These are phyloP conservation scores for Calameuta filiformis DNA, from an alignment of 2,888 invertebrate species.

Conservation along the genomic window DNA sequence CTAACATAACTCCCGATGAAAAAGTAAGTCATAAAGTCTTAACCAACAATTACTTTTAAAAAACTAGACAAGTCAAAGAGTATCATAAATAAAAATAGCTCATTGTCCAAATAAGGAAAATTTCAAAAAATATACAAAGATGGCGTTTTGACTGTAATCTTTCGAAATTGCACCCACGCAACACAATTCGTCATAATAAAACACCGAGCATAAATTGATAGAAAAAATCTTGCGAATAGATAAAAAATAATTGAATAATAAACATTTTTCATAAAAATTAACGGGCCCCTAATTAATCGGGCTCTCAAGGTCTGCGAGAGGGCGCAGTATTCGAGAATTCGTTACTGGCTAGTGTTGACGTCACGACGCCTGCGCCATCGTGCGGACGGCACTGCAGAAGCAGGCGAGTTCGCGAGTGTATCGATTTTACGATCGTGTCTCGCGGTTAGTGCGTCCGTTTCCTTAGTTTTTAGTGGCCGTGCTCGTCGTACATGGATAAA, in stretches of 20 bases:
- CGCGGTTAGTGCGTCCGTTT: slow-evolving; percentile 64
- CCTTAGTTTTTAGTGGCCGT: slow-evolving; percentile 73
- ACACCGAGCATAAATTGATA: neutral
- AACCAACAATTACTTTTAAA: neutral
- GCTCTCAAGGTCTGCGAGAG: neutral
- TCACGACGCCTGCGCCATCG: slow-evolving; percentile 69
- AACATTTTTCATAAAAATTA: neutral
- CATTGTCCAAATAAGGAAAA: neutral
- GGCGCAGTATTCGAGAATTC: neutral
- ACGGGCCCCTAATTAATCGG: neutral
- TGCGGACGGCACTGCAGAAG: slow-evolving; percentile 73
- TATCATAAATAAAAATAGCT: neutral
- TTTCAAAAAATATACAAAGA: neutral
- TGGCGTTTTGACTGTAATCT: neutral
- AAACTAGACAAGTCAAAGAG: neutral
- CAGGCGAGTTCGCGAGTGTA: slow-evolving; percentile 74
- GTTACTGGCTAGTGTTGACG: slow-evolving; percentile 49
- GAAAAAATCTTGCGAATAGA: neutral
- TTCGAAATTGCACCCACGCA: neutral
- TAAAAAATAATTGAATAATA: neutral
- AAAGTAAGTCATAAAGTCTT: neutral
- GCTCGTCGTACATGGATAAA: slow-evolving; percentile 78
- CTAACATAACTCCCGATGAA: neutral
- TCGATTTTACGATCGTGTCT: slow-evolving; percentile 82
- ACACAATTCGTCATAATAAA: neutral